Base-by-base conservation (phyloP, 2,113 vertebrate species). In the Atrichornis clamosus region DNA sequence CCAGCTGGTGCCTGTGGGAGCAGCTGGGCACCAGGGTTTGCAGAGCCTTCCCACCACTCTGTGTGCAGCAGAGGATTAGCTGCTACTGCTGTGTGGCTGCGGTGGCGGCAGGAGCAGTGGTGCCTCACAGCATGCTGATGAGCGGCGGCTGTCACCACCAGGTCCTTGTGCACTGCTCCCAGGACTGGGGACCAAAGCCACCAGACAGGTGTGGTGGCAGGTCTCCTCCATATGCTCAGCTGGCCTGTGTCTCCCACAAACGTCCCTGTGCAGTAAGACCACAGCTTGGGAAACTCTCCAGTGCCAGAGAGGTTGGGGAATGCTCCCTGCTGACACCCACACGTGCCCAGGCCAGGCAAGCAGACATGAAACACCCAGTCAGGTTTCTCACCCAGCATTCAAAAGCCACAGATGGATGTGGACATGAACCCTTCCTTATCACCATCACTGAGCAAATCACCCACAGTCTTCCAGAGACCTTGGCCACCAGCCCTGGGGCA, bases 121-220 rank as follows among this genome's bases (percentile, higher is more conserved):
- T 56, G 84, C 90, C 74, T 94, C 8, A 2, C 74, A 8, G 94
- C 87, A 95, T 96, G 95, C 92, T 91, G 96, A 96, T 97, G 94
- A 96, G 90, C 22, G 1, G 73, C 1, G 10, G 52, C 90, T 89
- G 69, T 55, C 84, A 47, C 49, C 17, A 1, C 63, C 35, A 58
- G 62, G 59, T 69, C 72, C 68, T n/a, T 16, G 37, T 4, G 4
- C 63, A 28, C 49, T 64, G 69, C 59, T 85, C 50, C 68, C 2
- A 2, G 47, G 42, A 24, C 18, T 26, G 69, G 60, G 93, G 24
- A 84, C 77, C 30, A 32, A 52, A 37, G 68, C 39, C 47, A 18
- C 26, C 28, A 23, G 33, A 21, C 35, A 56, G 27, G 39, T 41
- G 60, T 62, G 78, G 46, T 59, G 56, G 42, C 13, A 75, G 24